phyloP scores from a whole-genome alignment of 2,797 vertebrate genomes.

The Anguilla pacifica region DNA sequence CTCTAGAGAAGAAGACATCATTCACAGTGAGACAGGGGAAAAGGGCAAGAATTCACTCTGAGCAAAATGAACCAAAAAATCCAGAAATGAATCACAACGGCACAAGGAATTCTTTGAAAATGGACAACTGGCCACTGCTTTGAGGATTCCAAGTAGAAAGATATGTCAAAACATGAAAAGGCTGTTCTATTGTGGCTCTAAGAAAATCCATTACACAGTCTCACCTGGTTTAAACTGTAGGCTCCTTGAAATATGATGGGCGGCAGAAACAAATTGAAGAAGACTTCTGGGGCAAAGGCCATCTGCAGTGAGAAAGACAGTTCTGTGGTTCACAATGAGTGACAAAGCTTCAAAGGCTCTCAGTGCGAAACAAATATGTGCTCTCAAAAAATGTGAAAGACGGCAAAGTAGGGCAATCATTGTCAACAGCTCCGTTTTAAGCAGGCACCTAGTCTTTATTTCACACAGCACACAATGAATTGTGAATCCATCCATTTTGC shows the following conservation, averaged over 20 bases:
- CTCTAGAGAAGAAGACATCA: constrained; percentile 64
- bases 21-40: background rate
- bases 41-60: background rate
- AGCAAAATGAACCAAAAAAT: constrained; percentile 14
- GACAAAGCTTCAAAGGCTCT: constrained; percentile 29
- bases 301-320: constrained; percentile 58
- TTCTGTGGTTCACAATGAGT: background rate
- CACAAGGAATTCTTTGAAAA: background rate
- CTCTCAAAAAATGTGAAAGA: constrained; percentile 49
- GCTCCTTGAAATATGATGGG: constrained; percentile 84
- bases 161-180: background rate
- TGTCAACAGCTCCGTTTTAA: constrained; percentile 29
- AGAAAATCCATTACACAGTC: constrained; percentile 34
- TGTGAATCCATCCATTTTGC: background rate
- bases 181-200: constrained; percentile 1
- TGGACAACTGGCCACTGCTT: background rate
- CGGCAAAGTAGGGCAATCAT: constrained; percentile 46
- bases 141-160: background rate
- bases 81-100: background rate
- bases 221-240: constrained; percentile 86
- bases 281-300: constrained; percentile 84
- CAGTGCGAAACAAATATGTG: constrained; percentile 36
- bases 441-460: constrained; percentile 4
- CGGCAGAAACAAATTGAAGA: constrained; percentile 85
- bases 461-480: constrained; percentile 28